Evolutionary conservation across 2,797 vertebrate species (phyloP).

Genomic region (Eurystomus glaucurus): DNA sequence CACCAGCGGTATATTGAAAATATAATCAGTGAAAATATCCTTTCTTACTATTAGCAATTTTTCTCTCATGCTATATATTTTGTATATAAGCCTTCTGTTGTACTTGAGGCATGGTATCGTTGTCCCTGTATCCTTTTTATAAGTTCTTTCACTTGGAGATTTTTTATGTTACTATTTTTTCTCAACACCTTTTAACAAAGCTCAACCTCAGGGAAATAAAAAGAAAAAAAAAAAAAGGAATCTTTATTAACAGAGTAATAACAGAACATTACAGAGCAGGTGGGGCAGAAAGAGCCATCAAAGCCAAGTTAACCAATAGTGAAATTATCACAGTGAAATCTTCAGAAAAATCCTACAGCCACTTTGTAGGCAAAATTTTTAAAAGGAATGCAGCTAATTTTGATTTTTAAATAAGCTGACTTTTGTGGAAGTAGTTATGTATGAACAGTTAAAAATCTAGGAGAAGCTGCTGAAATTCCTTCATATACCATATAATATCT

Average conservation of each 20-base stretch:
- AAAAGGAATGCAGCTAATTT: background rate
- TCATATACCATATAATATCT: background rate
- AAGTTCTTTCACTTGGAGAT: background rate
- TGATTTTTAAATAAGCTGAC: background rate
- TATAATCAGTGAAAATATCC: background rate
- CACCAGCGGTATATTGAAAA: background rate
- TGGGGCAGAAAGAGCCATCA: background rate
- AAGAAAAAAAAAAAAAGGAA: fast-evolving
- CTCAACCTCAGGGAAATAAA: background rate
- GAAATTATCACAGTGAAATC: background rate
- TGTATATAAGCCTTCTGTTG: background rate
- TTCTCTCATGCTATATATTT: background rate
- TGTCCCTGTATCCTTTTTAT: background rate
- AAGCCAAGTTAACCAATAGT: background rate
- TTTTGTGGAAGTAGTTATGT: background rate
- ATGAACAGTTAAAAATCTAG: background rate
- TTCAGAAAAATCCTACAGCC: background rate
- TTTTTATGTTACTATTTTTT: background rate
- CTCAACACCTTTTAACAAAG: background rate
- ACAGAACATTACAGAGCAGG: background rate
- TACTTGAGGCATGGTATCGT: background rate
- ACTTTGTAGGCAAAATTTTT: background rate
- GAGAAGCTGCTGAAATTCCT: background rate
- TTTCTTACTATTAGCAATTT: background rate
- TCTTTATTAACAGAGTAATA: background rate